These are phyloP conservation scores for Motacilla alba DNA, from an alignment of 2,113 vertebrate genomes.

Conservation along the genomic window DNA sequence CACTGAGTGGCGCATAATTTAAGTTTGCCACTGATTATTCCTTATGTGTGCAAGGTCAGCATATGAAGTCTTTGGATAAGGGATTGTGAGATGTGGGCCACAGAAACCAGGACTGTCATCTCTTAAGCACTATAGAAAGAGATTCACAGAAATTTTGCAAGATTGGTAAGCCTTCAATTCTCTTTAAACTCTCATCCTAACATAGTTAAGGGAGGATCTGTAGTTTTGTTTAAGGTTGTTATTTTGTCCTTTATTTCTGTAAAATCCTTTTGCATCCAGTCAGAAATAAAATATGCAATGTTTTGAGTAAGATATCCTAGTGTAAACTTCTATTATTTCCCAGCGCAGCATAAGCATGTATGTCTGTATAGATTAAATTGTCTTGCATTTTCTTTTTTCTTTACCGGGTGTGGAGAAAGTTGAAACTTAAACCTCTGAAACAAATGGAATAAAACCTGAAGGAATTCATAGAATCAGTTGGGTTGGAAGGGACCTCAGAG, in stretches of 20 bases:
- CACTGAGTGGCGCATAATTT: neutral
- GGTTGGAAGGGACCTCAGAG: neutral
- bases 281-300: neutral
- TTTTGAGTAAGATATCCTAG: neutral
- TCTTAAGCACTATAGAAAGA: neutral
- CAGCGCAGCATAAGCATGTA: neutral
- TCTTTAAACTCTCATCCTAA: neutral
- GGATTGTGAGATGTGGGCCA: neutral
- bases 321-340: neutral
- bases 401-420: neutral
- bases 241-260: neutral
- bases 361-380: neutral
- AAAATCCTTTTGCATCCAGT: neutral
- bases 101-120: neutral
- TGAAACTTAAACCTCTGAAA: neutral
- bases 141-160: neutral
- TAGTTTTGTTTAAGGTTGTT: neutral
- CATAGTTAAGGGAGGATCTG: neutral
- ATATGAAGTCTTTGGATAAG: neutral
- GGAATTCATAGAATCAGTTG: fast-evolving
- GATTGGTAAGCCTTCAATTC: neutral
- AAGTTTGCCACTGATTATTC: neutral
- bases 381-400: neutral
- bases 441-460: neutral
- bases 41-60: neutral